A percentile compares a stretch with the other conserved stretches of the same genome.
phyloP scores from a whole-genome alignment of 2,797 vertebrate species.

The Bradypodion pumilum region DNA sequence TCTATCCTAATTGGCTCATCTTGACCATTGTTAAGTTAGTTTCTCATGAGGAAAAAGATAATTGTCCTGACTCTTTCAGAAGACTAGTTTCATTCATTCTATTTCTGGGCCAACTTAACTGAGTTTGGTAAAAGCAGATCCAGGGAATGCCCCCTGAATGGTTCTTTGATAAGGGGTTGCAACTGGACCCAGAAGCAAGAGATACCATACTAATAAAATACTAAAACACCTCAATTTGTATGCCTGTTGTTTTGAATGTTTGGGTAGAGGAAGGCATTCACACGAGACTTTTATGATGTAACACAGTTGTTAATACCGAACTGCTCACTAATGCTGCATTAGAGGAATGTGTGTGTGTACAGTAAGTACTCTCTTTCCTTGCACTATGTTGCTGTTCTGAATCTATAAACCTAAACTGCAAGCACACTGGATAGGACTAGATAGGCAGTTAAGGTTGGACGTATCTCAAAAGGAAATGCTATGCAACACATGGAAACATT shows the following conservation, averaged over 20 bases:
- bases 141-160: not conserved
- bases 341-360: not conserved
- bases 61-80: not conserved
- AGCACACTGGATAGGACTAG: not conserved
- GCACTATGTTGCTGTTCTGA: not conserved
- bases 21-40: not conserved
- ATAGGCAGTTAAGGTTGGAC: not conserved
- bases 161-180: not conserved
- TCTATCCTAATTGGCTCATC: not conserved
- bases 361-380: not conserved
- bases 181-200: not conserved
- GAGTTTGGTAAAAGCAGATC: not conserved
- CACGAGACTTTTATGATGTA: not conserved
- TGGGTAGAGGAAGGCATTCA: not conserved
- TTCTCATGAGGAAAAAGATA: not conserved
- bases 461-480: not conserved
- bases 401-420: not conserved
- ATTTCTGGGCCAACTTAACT: not conserved
- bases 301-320: not conserved
- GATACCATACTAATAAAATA: not conserved
- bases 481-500: conserved; percentile 8
- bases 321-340: not conserved
- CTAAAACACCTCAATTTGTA: not conserved
- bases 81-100: not conserved
- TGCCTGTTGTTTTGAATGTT: not conserved